Base-by-base conservation (phyloP, 1,140 invertebrate species). In the Drosophila mauritiana region DNA sequence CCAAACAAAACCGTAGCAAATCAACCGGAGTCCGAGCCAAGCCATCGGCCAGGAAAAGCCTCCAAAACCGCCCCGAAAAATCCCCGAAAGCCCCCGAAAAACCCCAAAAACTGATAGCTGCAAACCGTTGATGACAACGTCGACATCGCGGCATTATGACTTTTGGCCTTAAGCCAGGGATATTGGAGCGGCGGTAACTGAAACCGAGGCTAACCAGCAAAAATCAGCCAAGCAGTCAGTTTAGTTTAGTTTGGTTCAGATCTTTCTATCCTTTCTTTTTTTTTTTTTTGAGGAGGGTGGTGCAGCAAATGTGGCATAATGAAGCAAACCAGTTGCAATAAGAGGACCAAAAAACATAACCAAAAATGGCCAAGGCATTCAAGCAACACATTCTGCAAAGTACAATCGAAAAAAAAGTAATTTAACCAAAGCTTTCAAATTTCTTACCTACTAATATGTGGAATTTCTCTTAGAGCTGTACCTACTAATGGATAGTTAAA, bases 71-170 rank as follows among this genome's bases (percentile, higher is more conserved):
- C n/a, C 40, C 2, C 17, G 17, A 43, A 20, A 43, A 39, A 39
- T 3, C 20, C 45, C 45, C 43, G 17, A 43, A 58, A 52, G 15
- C 37, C 36, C 13, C n/a, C 15, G 31, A 36, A 34, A 61, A 37
- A 27, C 22, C 34, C 27, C 8, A 15, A 36, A 57, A 25, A 65
- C 25, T n/a, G 27, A 55, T 45, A 40, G n/a, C 59, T 61, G 43
- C 53, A 51, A 69, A 40, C 51, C 52, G 53, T 61, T 77, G 65
- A 82, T 82, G 79, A 81, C 79, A 82, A 73, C 73, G 68, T 73
- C 67, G 73, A 58, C 70, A 80, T 75, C 78, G 72, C 49, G 58
- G 70, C 78, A 80, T 80, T 80, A 80, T 82, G 79, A 82, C 74
- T 74, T 63, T 82, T 82, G 79, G 79, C 79, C 68, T 73, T 52